Evolutionary conservation across 2,113 vertebrate genomes (phyloP).

Genomic region (Phalacrocorax carbo): DNA sequence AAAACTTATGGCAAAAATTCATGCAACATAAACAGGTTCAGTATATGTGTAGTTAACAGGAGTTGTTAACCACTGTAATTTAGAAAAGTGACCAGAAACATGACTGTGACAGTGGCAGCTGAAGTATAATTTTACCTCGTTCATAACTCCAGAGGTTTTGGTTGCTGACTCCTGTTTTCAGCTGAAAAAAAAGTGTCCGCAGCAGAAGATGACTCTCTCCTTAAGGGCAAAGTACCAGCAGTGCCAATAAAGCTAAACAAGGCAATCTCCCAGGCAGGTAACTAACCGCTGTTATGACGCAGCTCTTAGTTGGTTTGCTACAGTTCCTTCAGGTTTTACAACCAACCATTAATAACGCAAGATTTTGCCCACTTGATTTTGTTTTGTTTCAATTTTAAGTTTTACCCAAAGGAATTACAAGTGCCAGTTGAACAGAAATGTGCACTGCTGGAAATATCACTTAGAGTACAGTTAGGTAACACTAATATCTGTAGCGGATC

Average conservation of each 20-base stretch:
- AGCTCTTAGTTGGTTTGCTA: not conserved
- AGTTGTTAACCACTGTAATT: not conserved
- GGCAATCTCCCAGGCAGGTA: not conserved
- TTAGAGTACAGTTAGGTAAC: not conserved
- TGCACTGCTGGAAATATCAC: not conserved
- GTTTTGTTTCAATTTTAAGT: not conserved
- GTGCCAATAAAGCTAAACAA: not conserved
- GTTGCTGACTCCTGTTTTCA: not conserved
- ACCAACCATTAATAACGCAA: not conserved
- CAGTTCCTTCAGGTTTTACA: not conserved
- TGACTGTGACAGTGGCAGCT: not conserved
- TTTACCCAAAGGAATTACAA: not conserved
- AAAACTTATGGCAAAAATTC: not conserved
- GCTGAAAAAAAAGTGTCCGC: not conserved
- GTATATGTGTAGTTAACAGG: not conserved
- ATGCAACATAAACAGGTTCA: not conserved
- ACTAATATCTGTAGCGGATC: not conserved
- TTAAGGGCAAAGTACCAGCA: not conserved
- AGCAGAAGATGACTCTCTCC: not conserved
- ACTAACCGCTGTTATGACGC: not conserved
- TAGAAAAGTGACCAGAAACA: not conserved
- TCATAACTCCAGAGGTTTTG: not conserved
- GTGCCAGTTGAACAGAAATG: not conserved
- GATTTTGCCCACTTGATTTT: not conserved
- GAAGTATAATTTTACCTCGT: not conserved